Percentiles rank a stretch among this genome's conserved stretches.
Evolutionary conservation across 2,113 vertebrate genomes (phyloP).

Genomic region (Serinus canaria): DNA sequence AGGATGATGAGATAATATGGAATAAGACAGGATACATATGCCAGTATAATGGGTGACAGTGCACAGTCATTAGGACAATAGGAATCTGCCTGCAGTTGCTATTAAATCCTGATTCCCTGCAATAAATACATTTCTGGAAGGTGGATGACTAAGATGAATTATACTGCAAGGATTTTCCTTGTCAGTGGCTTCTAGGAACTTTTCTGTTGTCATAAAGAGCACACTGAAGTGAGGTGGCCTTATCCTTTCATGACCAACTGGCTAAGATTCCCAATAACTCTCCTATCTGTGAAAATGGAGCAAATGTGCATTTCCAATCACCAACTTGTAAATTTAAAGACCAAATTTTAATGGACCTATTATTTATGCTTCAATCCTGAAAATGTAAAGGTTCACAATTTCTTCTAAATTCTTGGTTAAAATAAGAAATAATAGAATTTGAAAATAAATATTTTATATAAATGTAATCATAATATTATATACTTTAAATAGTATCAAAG

Average conservation of each 20-base stretch:
- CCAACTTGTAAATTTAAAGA: not conserved
- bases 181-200: not conserved
- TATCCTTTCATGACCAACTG: not conserved
- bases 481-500: not conserved
- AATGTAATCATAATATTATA: not conserved
- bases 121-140: not conserved
- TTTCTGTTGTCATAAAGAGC: not conserved
- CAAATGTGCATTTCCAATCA: not conserved
- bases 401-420: not conserved
- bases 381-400: not conserved
- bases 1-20: not conserved
- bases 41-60: not conserved
- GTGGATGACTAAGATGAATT: not conserved
- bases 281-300: not conserved
- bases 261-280: not conserved
- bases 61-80: not conserved
- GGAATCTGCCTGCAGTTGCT: not conserved
- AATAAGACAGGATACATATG: not conserved
- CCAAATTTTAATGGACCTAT: not conserved
- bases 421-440: not conserved
- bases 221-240: not conserved
- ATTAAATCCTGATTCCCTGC: not conserved
- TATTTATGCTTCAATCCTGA: not conserved
- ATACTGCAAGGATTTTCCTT: not conserved
- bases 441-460: not conserved